phyloP scores from a whole-genome alignment of 2,113 vertebrate genomes.

The Chelonoidis abingdonii region DNA sequence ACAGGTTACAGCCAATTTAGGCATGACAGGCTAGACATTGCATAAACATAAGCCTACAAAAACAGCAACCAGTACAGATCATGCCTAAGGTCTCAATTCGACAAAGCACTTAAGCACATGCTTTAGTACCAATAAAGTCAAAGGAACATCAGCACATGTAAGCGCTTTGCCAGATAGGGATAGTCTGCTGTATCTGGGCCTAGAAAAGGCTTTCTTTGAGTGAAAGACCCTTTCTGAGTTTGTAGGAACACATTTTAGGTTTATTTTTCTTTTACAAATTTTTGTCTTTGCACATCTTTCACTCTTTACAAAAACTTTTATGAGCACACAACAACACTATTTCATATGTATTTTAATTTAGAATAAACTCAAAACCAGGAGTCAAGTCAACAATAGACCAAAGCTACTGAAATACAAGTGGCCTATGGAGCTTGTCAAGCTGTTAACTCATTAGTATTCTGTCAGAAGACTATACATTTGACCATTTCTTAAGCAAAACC shows the following conservation, averaged over 20 bases:
- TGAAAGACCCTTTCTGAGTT: neutral
- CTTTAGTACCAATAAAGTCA: neutral
- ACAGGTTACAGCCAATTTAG: neutral
- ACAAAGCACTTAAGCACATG: neutral
- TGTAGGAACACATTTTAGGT: neutral
- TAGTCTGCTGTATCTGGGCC: neutral
- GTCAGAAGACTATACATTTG: neutral
- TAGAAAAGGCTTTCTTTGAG: neutral
- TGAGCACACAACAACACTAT: neutral
- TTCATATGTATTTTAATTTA: neutral
- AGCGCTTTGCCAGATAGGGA: neutral
- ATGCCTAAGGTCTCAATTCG: neutral
- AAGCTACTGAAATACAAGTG: rapidly evolving
- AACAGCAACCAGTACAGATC: neutral
- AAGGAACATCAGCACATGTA: neutral
- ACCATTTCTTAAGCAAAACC: slow-evolving; percentile 30
- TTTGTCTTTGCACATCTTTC: neutral
- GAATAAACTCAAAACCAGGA: neutral
- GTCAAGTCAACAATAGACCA: neutral
- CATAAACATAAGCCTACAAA: neutral
- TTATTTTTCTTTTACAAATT: neutral
- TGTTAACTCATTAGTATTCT: rapidly evolving
- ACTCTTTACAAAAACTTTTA: neutral
- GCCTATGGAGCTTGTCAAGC: neutral
- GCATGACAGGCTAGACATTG: neutral